Base-by-base conservation (phyloP, 2,888 invertebrate species). In the Myopa tessellatipennis region DNA sequence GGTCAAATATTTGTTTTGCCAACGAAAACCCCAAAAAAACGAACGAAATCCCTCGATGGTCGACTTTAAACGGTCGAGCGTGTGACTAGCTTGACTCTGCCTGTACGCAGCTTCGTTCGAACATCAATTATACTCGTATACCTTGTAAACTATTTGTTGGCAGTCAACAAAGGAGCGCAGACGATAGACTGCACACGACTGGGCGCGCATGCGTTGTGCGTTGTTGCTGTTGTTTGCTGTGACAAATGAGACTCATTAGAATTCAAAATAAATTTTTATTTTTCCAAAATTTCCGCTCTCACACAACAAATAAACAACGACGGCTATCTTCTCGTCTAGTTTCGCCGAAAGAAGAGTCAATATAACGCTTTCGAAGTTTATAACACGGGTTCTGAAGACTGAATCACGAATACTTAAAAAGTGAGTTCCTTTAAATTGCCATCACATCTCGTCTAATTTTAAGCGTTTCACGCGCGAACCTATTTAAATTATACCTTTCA, bases 1-100 rank as follows among this genome's bases (percentile, higher is more conserved):
- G 10, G 34, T 40, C 61, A 60, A 73, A 73, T 73, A 73, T 73
- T 73, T 61, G 60, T 38, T 61, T 45, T 65, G 65, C 14, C 65
- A 65, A 38, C 16, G 38, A 65, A 6, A 14, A 65, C 4, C 14
- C 65, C n/a, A 2, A 8, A 10, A 26, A 26, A 26, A 58, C 45
- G 10, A 14, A 58, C 1, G n/a, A 58, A 58, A 58, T 58, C n/a
- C n/a, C 58, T 58, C 58, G 58, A 14, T n/a, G 16, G n/a, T 8
- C 58, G n/a, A 58, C 58, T 45, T 45, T 45, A 6, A 8, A 10
- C 45, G 45, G 45, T 1, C 6, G 26, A 8, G 6, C 45, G 45
- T 45, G 45, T 45, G 45, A 45, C 45, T 45, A 3, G 45, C 10
- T 45, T 45, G 45, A n/a, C 14, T 61, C 61, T 34, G n/a, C 10